Conservation (phyloP, 2,113 vertebrate genomes). For the Riparia riparia region DNA sequence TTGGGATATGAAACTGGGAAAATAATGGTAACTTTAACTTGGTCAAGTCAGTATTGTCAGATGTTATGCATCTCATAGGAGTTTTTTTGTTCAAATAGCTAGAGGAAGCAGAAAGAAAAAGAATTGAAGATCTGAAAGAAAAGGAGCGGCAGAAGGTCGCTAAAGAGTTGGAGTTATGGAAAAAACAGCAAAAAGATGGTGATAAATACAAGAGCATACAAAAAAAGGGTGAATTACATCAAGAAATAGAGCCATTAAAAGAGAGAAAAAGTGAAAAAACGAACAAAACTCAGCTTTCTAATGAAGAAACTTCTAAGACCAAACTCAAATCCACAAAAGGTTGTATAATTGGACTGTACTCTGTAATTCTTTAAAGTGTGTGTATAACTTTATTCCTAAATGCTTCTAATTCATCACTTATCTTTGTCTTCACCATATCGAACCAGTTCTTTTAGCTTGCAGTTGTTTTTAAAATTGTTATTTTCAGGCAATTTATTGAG, state of each 20-base stretch:
- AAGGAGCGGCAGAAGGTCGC: constrained; percentile 79
- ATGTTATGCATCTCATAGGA: neutral
- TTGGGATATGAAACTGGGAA: neutral
- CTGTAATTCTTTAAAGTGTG: neutral
- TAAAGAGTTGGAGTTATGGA: constrained; percentile 86
- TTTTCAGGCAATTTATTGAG: neutral
- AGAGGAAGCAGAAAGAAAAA: constrained; percentile 85
- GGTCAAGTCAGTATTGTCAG: neutral
- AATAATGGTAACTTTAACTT: neutral
- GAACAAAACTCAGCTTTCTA: neutral
- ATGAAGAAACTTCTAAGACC: neutral
- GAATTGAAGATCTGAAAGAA: constrained; percentile 87
- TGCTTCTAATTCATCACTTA: neutral
- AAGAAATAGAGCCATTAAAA: constrained; percentile 21
- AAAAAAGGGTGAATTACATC: neutral
- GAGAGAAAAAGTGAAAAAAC: constrained; percentile 28
- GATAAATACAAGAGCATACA: constrained; percentile 55
- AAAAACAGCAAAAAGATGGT: constrained; percentile 67
- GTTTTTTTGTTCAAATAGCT: constrained; percentile 78
- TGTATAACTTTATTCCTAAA: neutral
- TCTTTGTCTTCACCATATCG: neutral
- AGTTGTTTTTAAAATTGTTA: neutral
- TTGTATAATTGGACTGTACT: neutral
- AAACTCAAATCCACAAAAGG: constrained; percentile 46
- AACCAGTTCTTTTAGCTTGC: neutral